These are phyloP conservation scores for Argyresthia albistria DNA, from an alignment of 2,888 invertebrate genomes.

Conservation along the genomic window DNA sequence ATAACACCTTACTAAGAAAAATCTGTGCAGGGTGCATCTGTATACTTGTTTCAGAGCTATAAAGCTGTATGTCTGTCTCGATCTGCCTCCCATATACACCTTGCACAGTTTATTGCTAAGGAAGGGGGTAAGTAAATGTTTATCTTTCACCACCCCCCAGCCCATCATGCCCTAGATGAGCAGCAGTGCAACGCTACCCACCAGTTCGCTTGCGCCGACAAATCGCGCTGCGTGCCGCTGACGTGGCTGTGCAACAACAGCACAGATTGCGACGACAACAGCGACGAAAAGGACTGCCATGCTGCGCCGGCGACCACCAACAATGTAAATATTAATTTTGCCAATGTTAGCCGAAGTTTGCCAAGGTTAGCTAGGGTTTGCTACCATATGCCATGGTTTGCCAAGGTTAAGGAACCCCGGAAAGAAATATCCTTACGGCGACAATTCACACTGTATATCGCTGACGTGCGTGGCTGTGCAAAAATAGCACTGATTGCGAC, in stretches of 20 bases:
- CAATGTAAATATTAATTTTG: too few relatives aligned
- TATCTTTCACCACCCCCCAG: slow-evolving; percentile 10
- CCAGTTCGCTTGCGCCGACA: slow-evolving; percentile 73
- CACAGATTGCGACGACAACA: slow-evolving; percentile 76
- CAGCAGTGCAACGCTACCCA: slow-evolving; percentile 36
- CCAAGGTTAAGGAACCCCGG: slow-evolving; percentile 41
- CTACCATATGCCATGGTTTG: too few relatives aligned
- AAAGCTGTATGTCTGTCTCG: too few relatives aligned
- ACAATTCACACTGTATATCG: slow-evolving; percentile 77
- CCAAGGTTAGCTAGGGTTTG: too few relatives aligned
- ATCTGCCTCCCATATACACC: too few relatives aligned
- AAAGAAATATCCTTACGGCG: slow-evolving; percentile 73
- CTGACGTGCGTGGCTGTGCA: slow-evolving; percentile 80
- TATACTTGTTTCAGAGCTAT: too few relatives aligned
- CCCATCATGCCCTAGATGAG: slow-evolving; percentile 16
- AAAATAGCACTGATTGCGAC: slow-evolving; percentile 76
- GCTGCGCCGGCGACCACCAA: background rate
- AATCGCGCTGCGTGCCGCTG: slow-evolving; percentile 77
- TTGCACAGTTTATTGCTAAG: too few relatives aligned
- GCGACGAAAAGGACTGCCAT: slow-evolving; percentile 71
- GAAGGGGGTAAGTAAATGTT: too few relatives aligned
- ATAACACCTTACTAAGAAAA: too few relatives aligned
- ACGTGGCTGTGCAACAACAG: slow-evolving; percentile 81
- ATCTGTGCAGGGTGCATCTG: too few relatives aligned
- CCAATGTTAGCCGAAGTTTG: too few relatives aligned